Evolutionary conservation across 2,113 vertebrate genomes (phyloP), one percentile per base, ranked within the genome.

Genomic region (Poeciliopsis turrubarensis): DNA sequence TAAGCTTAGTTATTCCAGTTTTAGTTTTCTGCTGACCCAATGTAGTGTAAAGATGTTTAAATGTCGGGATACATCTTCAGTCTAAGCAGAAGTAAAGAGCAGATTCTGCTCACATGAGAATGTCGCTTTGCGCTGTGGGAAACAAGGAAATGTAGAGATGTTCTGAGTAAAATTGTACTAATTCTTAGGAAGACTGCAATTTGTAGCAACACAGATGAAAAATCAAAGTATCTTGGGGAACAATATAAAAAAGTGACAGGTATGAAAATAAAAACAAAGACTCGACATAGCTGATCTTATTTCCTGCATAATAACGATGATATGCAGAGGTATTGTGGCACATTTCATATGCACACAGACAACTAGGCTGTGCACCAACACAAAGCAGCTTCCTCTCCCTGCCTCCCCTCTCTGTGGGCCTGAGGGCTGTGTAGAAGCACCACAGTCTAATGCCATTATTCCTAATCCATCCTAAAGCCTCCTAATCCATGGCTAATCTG

Each of bases 401-500:
- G 78, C 72, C 83, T 79, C 87, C 83, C 79, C 87, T 89, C 91
- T 86, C 89, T 61, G 77, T 14, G 70, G 89, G 86, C 88, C 86
- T 81, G 86, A 62, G 89, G 89, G 78, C 88, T 85, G 84, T 87
- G 91, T 83, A 84, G 91, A 86, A 80, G 86, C 86, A 71, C 84
- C 81, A 75, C 87, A 82, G 88, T 84, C 91, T 93, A 93, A 93
- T 93, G 90, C 91, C 91, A 93, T 93, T 93, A 93, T 93, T 91
- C 90, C 91, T 93, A 92, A 93, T 92, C 92, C 91, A 79, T 81
- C 73, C 77, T 92, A 93, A 93, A 91, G 84, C 92, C 91, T 91
- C 90, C 92, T 92, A 93, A 93, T 91, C 91, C 91, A 79, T 90
- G 86, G 92, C 91, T 93, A 93, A 93, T 93, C 92, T 91, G 91